These are phyloP conservation scores for Chaitophorus viminalis DNA, from an alignment of 2,888 invertebrate genomes.

Conservation along the genomic window DNA sequence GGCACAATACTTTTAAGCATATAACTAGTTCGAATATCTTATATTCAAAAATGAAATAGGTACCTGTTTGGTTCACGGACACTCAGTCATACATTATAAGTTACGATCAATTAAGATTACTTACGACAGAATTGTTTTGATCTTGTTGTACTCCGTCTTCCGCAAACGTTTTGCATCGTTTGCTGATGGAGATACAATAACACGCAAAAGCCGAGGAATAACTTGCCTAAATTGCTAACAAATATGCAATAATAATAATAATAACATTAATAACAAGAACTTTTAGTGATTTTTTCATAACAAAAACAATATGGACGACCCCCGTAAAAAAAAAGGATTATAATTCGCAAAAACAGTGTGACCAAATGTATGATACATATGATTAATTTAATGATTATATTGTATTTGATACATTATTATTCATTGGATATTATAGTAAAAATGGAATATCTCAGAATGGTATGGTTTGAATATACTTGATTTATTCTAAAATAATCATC, in stretches of 20 bases:
- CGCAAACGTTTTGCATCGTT: background rate
- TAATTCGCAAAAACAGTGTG: slow-evolving; percentile 29
- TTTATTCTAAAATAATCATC: background rate
- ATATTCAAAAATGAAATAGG: background rate
- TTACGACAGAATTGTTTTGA: background rate
- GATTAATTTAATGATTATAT: background rate
- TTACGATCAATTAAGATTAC: background rate
- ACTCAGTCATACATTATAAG: background rate
- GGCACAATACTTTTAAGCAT: background rate
- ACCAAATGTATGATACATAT: background rate
- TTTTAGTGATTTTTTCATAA: slow-evolving; percentile 55
- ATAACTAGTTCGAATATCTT: background rate
- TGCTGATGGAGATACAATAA: background rate
- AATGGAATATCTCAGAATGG: background rate
- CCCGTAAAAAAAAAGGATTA: slow-evolving; percentile 41
- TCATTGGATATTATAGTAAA: background rate
- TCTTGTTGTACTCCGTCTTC: background rate
- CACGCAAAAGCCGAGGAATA: background rate
- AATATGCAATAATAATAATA: slow-evolving; percentile 23
- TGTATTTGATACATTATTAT: background rate
- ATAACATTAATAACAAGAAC: slow-evolving; percentile 31
- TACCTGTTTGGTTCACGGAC: background rate
- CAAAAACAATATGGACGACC: slow-evolving; percentile 62
- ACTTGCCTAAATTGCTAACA: background rate
- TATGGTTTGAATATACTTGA: background rate